Evolutionary conservation across 2,888 invertebrate species (phyloP), one percentile per base, ranked within the genome.

Genomic region (Macroteleia sp.): DNA sequence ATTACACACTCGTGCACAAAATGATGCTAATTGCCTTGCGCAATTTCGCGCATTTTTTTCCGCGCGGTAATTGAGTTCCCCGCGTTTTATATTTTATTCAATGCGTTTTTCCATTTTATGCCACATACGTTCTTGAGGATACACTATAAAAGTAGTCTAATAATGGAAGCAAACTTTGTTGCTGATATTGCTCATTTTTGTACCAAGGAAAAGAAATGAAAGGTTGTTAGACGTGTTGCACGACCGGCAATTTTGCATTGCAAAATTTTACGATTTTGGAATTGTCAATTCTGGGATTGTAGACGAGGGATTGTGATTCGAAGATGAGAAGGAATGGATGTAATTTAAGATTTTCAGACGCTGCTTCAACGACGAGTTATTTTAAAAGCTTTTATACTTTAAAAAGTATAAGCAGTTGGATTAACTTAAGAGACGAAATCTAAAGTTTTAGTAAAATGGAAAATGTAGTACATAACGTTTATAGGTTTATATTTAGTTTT

Each of bases 11-110:
- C 20, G 25, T 12, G 39, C 50, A 22, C 69, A 16, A 61, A 50
- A 70, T 32, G 46, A 61, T 39, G 54, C 36, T 61, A 61, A 61
- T 56, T 56, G 25, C 25, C 1, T 36, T 36, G 46, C 22, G 36
- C 54, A 66, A 20, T 70, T 70, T 70, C 41, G 41, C 36, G 52
- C 22, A 57, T 50, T 56, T 67, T 67, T 48, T 16, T 1, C 32
- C 10, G 3, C 28, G 42, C 20, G 52, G 22, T 71, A 54, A 71
- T 56, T 62, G 50, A 59, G 44, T 52, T 44, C 17, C 30, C 25
- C 17, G 52, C 42, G 42, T 36, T 61, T 71, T 61, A 48, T 41
- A 46, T 59, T 54, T 70, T 36, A 61, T 42, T 48, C 50, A 39
- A 44, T 44, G 44, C 28, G 36, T 30, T 57, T 50, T 30, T 41